Conservation (phyloP, 2,797 vertebrate species). For the Hafferia zeledoni region DNA sequence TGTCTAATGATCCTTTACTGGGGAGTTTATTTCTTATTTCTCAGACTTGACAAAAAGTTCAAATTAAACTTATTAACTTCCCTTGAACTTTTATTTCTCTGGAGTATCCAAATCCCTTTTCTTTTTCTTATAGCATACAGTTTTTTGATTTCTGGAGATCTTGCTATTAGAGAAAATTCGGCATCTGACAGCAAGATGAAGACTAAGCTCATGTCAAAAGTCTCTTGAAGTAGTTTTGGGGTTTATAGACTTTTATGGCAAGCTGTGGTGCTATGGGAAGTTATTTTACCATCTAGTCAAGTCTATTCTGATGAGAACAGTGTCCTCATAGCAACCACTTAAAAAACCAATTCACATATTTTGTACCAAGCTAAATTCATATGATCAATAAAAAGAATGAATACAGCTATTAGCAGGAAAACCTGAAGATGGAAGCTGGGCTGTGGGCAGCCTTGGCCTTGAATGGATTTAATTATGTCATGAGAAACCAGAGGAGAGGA, state of each 20-base stretch:
- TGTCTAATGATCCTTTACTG: background rate
- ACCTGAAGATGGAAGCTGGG: background rate
- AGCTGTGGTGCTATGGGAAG: background rate
- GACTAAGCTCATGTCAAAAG: background rate
- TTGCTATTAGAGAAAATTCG: background rate
- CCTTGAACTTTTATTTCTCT: conserved; percentile 6
- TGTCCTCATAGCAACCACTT: background rate
- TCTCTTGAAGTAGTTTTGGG: background rate
- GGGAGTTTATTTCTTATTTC: background rate
- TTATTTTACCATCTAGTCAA: background rate
- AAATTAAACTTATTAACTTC: background rate
- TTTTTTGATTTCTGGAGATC: background rate
- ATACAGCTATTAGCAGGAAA: background rate
- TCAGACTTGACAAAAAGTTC: background rate
- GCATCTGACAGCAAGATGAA: background rate
- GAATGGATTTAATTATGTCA: too few species aligned
- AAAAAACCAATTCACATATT: background rate
- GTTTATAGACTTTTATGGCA: background rate
- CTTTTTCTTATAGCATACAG: background rate
- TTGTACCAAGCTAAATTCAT: conserved; percentile 12
- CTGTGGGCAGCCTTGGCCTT: too few species aligned
- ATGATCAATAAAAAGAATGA: conserved; percentile 18
- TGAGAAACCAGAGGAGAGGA: too few species aligned
- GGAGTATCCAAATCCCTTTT: background rate
- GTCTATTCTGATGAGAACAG: background rate